These are phyloP conservation scores for Micropoecilia bifurca DNA, from an alignment of 2,797 vertebrate species.

Conservation along the genomic window DNA sequence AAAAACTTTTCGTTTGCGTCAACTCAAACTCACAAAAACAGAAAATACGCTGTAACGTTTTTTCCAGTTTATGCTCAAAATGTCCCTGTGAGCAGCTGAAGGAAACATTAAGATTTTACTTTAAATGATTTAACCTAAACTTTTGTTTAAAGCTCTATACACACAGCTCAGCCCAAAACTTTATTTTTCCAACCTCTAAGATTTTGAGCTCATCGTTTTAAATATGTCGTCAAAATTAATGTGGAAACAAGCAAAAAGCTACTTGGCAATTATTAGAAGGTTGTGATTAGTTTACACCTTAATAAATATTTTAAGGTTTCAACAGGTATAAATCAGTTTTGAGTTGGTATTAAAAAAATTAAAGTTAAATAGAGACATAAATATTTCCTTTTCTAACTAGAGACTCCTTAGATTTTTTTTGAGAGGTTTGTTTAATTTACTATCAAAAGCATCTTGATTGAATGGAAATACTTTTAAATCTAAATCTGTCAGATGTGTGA, in stretches of 20 bases:
- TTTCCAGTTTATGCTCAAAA: background rate
- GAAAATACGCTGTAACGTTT: background rate
- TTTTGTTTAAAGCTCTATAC: background rate
- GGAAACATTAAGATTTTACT: background rate
- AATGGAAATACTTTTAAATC: background rate
- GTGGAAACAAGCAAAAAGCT: background rate
- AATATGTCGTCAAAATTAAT: background rate
- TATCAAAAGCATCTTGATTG: background rate
- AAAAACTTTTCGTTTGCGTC: constrained; percentile 31
- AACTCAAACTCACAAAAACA: constrained; percentile 18
- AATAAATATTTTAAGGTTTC: background rate
- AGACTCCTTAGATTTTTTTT: background rate
- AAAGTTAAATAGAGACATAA: background rate
- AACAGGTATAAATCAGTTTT: background rate
- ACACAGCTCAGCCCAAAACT: background rate
- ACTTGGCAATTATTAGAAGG: background rate
- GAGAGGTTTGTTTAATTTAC: background rate
- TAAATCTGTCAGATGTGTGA: background rate
- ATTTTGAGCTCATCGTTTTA: background rate
- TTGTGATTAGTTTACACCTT: background rate
- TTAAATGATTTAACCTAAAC: background rate
- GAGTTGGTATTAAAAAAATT: background rate
- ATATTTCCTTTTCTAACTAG: background rate
- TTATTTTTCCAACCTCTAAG: background rate
- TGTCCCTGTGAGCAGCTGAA: background rate